phyloP scores from a whole-genome alignment of 2,888 invertebrate genomes.

The Ceriagrion tenellum region DNA sequence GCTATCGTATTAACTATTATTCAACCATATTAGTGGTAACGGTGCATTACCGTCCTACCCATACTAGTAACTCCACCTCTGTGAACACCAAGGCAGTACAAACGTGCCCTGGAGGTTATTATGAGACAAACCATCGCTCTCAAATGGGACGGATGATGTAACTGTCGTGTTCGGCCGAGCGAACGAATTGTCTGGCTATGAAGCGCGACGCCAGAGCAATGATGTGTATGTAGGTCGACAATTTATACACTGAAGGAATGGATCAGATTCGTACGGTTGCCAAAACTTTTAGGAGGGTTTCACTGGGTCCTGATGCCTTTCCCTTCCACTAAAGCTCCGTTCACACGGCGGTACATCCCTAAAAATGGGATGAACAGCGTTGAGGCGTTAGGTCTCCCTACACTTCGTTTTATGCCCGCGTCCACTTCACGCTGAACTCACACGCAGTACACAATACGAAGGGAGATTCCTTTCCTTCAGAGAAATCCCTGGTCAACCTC shows the following conservation, averaged over 20 bases:
- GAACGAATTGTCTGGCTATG: neutral
- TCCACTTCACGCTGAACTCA: too few species aligned
- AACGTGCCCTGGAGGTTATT: neutral
- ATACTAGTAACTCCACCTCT: too few species aligned
- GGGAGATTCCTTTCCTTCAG: too few species aligned
- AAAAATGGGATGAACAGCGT: neutral
- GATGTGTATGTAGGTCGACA: neutral
- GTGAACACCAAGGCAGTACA: neutral
- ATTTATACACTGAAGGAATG: neutral
- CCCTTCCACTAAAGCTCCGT: neutral
- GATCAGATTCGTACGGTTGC: neutral
- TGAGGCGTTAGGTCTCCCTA: too few species aligned
- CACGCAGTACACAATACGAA: too few species aligned
- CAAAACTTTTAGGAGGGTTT: neutral
- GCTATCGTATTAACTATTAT: too few species aligned
- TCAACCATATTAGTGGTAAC: too few species aligned
- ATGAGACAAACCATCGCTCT: neutral
- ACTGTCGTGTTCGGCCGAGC: neutral
- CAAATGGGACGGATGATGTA: neutral
- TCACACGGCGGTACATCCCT: neutral
- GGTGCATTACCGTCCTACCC: too few species aligned
- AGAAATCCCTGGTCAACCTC: too few species aligned
- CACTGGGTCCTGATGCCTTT: neutral
- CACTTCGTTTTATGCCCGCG: too few species aligned
- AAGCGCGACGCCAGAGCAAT: neutral